A percentile compares a stretch with the other conserved stretches of the same genome.
Evolutionary conservation across 2,113 vertebrate species (phyloP).

Genomic region (Chaetops frenatus): DNA sequence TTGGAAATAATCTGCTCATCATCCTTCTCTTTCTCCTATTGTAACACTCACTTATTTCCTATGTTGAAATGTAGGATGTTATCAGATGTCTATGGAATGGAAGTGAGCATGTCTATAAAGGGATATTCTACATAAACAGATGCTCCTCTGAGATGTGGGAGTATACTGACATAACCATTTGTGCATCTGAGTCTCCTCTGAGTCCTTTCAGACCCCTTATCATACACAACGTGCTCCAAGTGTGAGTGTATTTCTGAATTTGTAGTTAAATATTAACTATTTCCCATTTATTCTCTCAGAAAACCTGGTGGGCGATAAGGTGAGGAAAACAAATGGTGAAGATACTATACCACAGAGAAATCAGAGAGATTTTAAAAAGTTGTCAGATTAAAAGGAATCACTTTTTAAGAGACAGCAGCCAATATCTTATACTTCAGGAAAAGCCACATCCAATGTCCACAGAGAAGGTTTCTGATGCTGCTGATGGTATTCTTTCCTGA

Average conservation of each 20-base stretch:
- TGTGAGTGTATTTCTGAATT: neutral
- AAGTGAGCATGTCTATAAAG: neutral
- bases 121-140: neutral
- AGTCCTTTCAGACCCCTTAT: neutral
- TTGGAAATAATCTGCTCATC: neutral
- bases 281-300: neutral
- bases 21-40: neutral
- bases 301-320: neutral
- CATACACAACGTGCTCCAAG: neutral
- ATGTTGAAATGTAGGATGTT: neutral
- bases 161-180: neutral
- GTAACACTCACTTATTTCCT: neutral
- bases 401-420: neutral
- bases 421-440: neutral
- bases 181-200: neutral
- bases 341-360: neutral
- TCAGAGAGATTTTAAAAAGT: neutral
- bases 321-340: neutral
- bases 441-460: neutral
- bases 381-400: neutral
- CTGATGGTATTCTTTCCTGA: neutral
- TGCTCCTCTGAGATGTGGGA: constrained; percentile 5
- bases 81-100: constrained; percentile 9
- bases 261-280: neutral
- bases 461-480: neutral